A percentile compares a stretch with the other conserved stretches of the same genome.
Evolutionary conservation across 2,797 vertebrate species (phyloP).

Genomic region (Poecile montanus): DNA sequence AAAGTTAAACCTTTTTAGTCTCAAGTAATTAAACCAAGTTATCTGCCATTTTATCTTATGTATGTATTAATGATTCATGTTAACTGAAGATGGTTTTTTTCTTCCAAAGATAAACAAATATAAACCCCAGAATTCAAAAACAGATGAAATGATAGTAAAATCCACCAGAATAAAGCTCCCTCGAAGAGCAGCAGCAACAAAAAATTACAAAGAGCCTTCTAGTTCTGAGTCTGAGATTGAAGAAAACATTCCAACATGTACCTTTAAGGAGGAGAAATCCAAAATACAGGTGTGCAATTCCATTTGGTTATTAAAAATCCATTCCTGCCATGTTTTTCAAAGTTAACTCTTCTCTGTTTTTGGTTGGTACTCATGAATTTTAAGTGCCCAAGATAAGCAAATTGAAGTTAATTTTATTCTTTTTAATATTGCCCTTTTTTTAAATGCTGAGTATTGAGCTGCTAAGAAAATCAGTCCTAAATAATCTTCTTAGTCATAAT

Average conservation of each 20-base stretch:
- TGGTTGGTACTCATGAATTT: neutral
- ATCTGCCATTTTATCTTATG: neutral
- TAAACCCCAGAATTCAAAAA: constrained; percentile 18
- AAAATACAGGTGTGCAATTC: constrained; percentile 53
- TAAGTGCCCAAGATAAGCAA: neutral
- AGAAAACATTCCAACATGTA: neutral
- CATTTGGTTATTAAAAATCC: neutral
- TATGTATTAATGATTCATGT: neutral
- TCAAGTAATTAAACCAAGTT: neutral
- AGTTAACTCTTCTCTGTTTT: neutral
- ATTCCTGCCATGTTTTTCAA: neutral
- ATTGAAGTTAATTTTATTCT: neutral
- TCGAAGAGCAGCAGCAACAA: constrained; percentile 74
- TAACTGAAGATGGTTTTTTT: constrained; percentile 32
- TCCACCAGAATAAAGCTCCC: constrained; percentile 67
- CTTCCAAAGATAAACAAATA: constrained; percentile 37
- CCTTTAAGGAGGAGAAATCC: constrained; percentile 16
- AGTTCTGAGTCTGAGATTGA: constrained; percentile 80
- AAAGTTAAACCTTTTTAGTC: neutral
- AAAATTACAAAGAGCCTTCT: constrained; percentile 80
- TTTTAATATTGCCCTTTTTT: neutral
- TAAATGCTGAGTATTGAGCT: neutral
- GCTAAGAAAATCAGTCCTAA: neutral
- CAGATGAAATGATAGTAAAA: neutral
- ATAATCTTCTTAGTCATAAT: neutral